Evolutionary conservation across 2,888 invertebrate genomes (phyloP).

Genomic region (Diploptera punctata): DNA sequence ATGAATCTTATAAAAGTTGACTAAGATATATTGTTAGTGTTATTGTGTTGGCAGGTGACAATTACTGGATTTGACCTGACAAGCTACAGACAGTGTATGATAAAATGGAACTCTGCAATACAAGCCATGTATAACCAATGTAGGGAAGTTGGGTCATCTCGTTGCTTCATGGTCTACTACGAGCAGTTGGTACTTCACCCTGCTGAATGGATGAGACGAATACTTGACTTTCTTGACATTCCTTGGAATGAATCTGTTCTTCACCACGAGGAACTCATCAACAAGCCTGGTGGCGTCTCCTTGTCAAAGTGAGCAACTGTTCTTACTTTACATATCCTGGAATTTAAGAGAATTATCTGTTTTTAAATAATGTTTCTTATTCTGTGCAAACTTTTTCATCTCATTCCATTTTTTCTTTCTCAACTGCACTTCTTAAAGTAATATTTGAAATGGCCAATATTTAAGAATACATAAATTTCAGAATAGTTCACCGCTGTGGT

Average conservation of each 20-base stretch:
- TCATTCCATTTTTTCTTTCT: too few relatives aligned
- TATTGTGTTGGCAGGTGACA: slow-evolving; percentile 68
- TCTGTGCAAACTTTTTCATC: too few relatives aligned
- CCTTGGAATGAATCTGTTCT: slow-evolving; percentile 96
- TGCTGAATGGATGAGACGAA: slow-evolving; percentile 83
- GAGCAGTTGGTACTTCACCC: slow-evolving; percentile 97
- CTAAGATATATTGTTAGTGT: too few relatives aligned
- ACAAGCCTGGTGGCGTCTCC: slow-evolving; percentile 92
- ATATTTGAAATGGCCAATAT: too few relatives aligned
- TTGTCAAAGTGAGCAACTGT: slow-evolving; percentile 88
- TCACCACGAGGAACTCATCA: slow-evolving; percentile 97
- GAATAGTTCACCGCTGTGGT: too few relatives aligned
- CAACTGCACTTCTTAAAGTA: too few relatives aligned
- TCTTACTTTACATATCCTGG: too few relatives aligned
- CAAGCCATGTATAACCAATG: slow-evolving; percentile 95
- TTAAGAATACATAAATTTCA: too few relatives aligned
- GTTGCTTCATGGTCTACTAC: slow-evolving; percentile 93
- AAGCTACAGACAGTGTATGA: slow-evolving; percentile 92
- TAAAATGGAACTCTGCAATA: slow-evolving; percentile 96
- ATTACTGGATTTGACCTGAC: slow-evolving; percentile 95
- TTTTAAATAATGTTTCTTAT: too few relatives aligned
- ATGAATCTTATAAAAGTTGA: too few relatives aligned
- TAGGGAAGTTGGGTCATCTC: slow-evolving; percentile 74
- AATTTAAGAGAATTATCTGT: too few relatives aligned
- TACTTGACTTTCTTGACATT: slow-evolving; percentile 86